Conservation (phyloP, 2,113 vertebrate genomes). For the Pseudopodoces humilis region DNA sequence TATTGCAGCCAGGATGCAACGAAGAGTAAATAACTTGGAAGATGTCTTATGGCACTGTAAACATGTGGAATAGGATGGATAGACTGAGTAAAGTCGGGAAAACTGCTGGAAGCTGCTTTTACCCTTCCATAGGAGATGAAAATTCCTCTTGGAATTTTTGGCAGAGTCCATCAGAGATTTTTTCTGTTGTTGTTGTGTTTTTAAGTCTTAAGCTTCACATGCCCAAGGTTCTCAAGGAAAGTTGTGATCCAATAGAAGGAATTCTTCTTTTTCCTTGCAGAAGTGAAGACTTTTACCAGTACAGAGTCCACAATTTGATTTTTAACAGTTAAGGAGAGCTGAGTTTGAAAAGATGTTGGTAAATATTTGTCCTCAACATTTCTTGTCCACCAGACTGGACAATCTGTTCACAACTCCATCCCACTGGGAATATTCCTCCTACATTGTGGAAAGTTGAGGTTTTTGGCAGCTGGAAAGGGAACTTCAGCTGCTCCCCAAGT, state of each 20-base stretch:
- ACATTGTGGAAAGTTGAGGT: not conserved
- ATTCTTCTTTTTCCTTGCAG: not conserved
- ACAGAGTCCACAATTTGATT: not conserved
- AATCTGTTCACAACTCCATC: not conserved
- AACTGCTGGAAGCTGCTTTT: not conserved
- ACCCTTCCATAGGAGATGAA: not conserved
- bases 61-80: not conserved
- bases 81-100: fast-evolving
- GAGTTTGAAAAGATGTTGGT: not conserved
- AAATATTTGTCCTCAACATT: not conserved
- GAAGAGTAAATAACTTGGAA: not conserved
- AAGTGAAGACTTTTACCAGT: not conserved
- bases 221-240: not conserved
- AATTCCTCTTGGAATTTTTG: not conserved
- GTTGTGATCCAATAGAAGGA: not conserved
- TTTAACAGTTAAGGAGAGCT: not conserved
- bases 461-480: not conserved
- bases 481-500: not conserved
- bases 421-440: not conserved
- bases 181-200: not conserved
- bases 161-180: not conserved
- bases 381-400: not conserved
- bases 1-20: slow-evolving; percentile 6
- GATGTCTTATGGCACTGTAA: not conserved
- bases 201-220: not conserved